Evolutionary conservation across 2,888 invertebrate species (phyloP), one percentile per base, ranked within the genome.

Genomic region (Folsomia candida): DNA sequence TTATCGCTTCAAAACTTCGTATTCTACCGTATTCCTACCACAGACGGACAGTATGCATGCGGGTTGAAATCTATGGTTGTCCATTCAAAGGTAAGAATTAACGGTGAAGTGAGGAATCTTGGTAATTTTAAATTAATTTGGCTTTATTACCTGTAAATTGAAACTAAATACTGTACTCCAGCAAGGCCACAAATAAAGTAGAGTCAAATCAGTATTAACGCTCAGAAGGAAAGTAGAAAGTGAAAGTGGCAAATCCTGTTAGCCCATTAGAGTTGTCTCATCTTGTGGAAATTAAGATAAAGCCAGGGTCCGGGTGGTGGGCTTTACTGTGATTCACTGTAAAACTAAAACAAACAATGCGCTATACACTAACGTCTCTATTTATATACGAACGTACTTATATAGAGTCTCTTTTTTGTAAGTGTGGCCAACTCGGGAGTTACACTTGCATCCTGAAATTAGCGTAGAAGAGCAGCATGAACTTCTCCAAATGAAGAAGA

Each of bases 61-160:
- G 95, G 73, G 91, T 94, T 37, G 95, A 95, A 83, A 83, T 95
- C 28, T 94, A 93, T 83, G 95, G 95, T 26, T 95, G 95, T 82
- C 86, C 86, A 51, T 54, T 6, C 24, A 60, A 60, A 60, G 60
- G 26, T 60, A 60, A 60, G 24, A 24, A 26, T 26, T 60, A 24
- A 47, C 47, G n/a, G n/a, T n/a, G n/a, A n/a, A n/a, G n/a, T n/a
- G n/a, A n/a, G n/a, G n/a, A n/a, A n/a, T n/a, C n/a, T n/a, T n/a
- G n/a, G n/a, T n/a, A n/a, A n/a, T n/a, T n/a, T n/a, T n/a, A n/a
- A n/a, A n/a, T n/a, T n/a, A n/a, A n/a, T n/a, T n/a, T n/a, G n/a
- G n/a, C 18, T 54, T 6, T 54, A 22, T 14, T 54, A 18, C n/a
- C 20, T 54, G 6, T 54, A 20, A 20, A 54, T 54, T 54, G n/a